phyloP scores from a whole-genome alignment of 1,140 invertebrate genomes.

The Eupristina koningsbergeri region DNA sequence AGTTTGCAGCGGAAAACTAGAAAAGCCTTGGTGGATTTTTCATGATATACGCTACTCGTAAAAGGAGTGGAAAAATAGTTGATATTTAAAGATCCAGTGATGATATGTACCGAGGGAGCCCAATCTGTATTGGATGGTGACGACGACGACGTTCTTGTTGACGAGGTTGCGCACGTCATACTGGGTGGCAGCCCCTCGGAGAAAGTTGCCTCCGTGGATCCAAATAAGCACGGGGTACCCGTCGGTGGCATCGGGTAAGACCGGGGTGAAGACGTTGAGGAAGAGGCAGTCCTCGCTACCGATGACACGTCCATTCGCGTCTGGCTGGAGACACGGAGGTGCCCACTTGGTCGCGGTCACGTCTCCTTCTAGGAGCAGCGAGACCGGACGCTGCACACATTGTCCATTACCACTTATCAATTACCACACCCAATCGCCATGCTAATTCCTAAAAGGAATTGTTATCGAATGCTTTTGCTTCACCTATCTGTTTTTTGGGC shows the following conservation, averaged over 20 bases:
- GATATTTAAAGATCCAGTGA: too few relatives aligned
- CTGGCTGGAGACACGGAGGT: slow-evolving; percentile 71
- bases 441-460: too few relatives aligned
- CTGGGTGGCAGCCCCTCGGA: slow-evolving; percentile 77
- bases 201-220: slow-evolving; percentile 79
- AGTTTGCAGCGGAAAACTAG: too few relatives aligned
- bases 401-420: too few relatives aligned
- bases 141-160: slow-evolving; percentile 80
- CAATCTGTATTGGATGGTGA: slow-evolving; percentile 86
- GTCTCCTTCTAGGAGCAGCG: slow-evolving; percentile 73
- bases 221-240: slow-evolving; percentile 77
- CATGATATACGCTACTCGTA: too few relatives aligned
- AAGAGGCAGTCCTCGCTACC: slow-evolving; percentile 86
- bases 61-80: too few relatives aligned
- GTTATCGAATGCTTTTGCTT: too few relatives aligned
- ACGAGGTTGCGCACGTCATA: slow-evolving; percentile 77
- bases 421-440: too few relatives aligned
- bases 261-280: slow-evolving; percentile 86
- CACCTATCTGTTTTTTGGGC: too few relatives aligned
- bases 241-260: slow-evolving; percentile 73
- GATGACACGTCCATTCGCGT: slow-evolving; percentile 67
- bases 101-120: slow-evolving; percentile 79
- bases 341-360: slow-evolving; percentile 73
- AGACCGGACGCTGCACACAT: slow-evolving; percentile 68
- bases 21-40: too few relatives aligned